Percentiles rank a stretch among this genome's conserved stretches.
Conservation (phyloP, 1,140 invertebrate species). For the Sminthurides bifidus region DNA sequence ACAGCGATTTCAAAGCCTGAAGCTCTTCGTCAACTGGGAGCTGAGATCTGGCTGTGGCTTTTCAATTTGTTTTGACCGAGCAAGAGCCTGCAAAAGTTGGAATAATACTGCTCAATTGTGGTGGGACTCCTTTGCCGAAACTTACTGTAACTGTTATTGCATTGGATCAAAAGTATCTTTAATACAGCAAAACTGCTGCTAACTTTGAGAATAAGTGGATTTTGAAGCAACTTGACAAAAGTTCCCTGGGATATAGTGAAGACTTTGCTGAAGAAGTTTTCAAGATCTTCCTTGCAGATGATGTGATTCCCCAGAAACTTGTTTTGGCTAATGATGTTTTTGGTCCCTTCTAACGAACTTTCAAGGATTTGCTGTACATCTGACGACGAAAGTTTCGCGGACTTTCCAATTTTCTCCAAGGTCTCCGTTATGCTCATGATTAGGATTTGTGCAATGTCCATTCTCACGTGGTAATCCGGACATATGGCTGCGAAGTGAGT, state of each 20-base stretch:
- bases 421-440: not conserved
- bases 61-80: not conserved
- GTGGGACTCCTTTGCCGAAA: not conserved
- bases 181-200: no score
- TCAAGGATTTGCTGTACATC: not conserved
- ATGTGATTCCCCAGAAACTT: not conserved
- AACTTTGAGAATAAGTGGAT: constrained; percentile 6
- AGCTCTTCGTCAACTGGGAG: constrained; percentile 3
- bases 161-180: not conserved
- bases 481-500: no score
- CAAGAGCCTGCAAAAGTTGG: not conserved
- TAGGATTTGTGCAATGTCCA: not conserved
- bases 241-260: not conserved
- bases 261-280: not conserved
- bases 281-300: not conserved
- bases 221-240: not conserved
- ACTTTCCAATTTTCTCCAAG: not conserved
- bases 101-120: not conserved
- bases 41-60: not conserved
- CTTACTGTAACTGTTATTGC: not conserved
- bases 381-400: not conserved
- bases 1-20: not conserved
- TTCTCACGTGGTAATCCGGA: not conserved
- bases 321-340: not conserved
- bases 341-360: not conserved